Evolutionary conservation across 2,888 invertebrate genomes (phyloP), one percentile per base, ranked within the genome.

Genomic region (Caenorhabditis japonica): DNA sequence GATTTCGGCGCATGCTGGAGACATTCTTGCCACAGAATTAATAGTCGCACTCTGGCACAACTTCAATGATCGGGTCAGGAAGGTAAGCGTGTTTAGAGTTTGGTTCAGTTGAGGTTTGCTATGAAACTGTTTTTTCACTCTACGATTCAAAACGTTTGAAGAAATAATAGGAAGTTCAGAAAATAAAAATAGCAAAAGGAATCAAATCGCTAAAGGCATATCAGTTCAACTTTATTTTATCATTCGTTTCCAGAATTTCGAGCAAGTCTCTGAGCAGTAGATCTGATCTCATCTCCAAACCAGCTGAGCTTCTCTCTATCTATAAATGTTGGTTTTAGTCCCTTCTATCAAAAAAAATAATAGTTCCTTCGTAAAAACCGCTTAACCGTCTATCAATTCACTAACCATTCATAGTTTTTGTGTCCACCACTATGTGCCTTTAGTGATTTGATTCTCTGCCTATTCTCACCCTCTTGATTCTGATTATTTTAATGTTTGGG

Each of bases 1-100:
- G 87, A 87, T 87, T 64, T 83, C 83, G 52, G 87, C 87, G 19
- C 87, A 87, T 69, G 87, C 87, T 60, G 87, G 87, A 41, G 87
- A 87, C 77, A 87, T 87, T 60, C 86, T 87, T 80, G 87, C 87
- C 21, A 87, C 87, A 21, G 87, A 87, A 69, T 72, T 87, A 73
- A 83, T 87, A 46, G 85, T 87, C 33, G 85, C 84, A 15, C 74
- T 87, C 12, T 87, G 86, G 85, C 87, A 87, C 79, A 85, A 86
- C 60, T 87, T 87, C 80, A 88, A 87, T 78, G 87, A 87, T 66
- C 81, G 86, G 41, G 85, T 85, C 46, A 77, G 87, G 55, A 88
- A 88, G 75, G 81, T 81, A 52, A 74, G 58, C 46, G 5, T 34
- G 33, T 55, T n/a, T 39, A 30, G 30, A 7, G 52, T 52, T 36